Percentiles rank a stretch among this genome's conserved stretches.
Evolutionary conservation across 2,888 invertebrate species (phyloP).

Genomic region (Podabrus alpinus): DNA sequence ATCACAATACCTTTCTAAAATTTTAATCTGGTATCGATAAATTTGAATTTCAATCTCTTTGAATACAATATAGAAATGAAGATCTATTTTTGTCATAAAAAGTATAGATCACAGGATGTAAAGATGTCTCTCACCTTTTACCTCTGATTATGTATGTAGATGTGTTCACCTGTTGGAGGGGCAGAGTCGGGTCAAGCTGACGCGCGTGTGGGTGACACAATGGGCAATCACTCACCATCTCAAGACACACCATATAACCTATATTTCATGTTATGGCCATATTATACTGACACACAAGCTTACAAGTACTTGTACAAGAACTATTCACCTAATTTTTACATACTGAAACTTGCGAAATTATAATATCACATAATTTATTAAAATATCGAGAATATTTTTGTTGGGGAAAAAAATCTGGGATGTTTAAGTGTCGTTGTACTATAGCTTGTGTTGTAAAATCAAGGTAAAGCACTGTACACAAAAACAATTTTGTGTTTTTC

Average conservation of each 20-base stretch:
- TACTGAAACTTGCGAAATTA: neutral
- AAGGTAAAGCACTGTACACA: neutral
- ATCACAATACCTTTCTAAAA: neutral
- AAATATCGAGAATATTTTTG: neutral
- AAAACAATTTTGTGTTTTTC: neutral
- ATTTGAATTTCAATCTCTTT: constrained; percentile 29
- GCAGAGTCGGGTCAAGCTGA: constrained; percentile 46
- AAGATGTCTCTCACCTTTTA: constrained; percentile 45
- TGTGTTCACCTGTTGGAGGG: constrained; percentile 45
- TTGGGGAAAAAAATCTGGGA: neutral
- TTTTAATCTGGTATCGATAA: constrained; percentile 21
- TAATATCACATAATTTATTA: neutral
- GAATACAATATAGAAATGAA: constrained; percentile 20
- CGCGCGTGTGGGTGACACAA: constrained; percentile 52
- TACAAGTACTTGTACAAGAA: constrained; percentile 9
- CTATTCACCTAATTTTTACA: constrained; percentile 9
- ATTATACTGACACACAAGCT: constrained; percentile 24
- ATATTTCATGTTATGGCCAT: constrained; percentile 32
- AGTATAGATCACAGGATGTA: constrained; percentile 28
- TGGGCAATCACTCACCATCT: constrained; percentile 50
- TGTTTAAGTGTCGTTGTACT: neutral
- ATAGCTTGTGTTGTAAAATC: neutral
- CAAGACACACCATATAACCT: constrained; percentile 39
- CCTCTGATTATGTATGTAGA: constrained; percentile 43
- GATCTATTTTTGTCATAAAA: constrained; percentile 28